Conservation (phyloP, 1,140 invertebrate genomes). For the Micrasema minimum region DNA sequence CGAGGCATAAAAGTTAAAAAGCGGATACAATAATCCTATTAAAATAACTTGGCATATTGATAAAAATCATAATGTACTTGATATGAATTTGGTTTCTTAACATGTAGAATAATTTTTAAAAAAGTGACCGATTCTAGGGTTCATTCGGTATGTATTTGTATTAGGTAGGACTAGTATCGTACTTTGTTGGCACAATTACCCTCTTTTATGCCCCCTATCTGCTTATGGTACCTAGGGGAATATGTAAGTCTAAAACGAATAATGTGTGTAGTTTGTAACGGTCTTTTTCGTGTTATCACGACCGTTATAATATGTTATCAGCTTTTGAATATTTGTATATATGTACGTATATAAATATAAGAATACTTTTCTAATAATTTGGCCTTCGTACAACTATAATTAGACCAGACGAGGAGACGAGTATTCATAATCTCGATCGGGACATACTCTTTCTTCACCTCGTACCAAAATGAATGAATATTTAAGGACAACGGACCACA, state of each 20-base stretch:
- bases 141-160: background rate
- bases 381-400: background rate
- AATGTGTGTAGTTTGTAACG: slow-evolving; percentile 43
- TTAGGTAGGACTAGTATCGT: slow-evolving; percentile 10
- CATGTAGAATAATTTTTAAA: no score
- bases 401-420: slow-evolving; percentile 3
- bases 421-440: background rate
- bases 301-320: slow-evolving; percentile 39
- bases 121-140: background rate
- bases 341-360: no score
- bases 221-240: slow-evolving; percentile 27
- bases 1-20: background rate
- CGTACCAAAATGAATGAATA: background rate
- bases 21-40: no score
- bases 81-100: no score
- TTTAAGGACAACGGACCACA: background rate
- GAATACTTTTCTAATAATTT: no score
- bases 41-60: no score
- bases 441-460: slow-evolving; percentile 3
- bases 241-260: slow-evolving; percentile 27
- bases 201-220: slow-evolving; percentile 44
- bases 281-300: slow-evolving; percentile 51
- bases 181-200: slow-evolving; percentile 49
- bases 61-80: no score
- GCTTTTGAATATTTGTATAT: no score